phyloP scores from a whole-genome alignment of 2,888 invertebrate genomes.

The Drosophila subsilvestris region DNA sequence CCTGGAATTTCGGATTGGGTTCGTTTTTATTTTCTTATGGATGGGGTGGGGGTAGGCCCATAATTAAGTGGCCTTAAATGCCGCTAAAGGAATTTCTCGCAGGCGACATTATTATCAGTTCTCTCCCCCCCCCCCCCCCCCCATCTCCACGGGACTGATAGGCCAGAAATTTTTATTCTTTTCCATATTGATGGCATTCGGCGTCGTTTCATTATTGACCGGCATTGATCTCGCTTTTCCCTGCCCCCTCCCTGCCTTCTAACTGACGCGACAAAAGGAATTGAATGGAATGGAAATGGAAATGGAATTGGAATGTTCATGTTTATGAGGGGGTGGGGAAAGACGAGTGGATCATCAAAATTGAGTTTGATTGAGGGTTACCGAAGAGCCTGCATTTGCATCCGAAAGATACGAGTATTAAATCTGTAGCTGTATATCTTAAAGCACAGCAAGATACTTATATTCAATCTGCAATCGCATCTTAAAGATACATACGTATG shows the following conservation, averaged over 20 bases:
- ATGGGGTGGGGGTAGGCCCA: slow-evolving; percentile 43
- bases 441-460: no score
- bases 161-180: slow-evolving; percentile 41
- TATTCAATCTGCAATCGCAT: neutral
- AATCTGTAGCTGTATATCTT: neutral
- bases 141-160: slow-evolving; percentile 46
- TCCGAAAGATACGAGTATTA: no score
- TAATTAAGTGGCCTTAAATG: slow-evolving; percentile 78
- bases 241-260: neutral
- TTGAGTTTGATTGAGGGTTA: slow-evolving; percentile 33
- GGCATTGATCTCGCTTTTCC: slow-evolving; percentile 36
- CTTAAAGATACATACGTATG: neutral
- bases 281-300: neutral
- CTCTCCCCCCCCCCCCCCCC: slow-evolving; percentile 27
- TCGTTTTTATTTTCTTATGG: slow-evolving; percentile 4
- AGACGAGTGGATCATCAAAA: slow-evolving; percentile 53
- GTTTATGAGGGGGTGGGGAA: slow-evolving; percentile 23
- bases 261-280: neutral
- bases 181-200: slow-evolving; percentile 47
- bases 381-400: slow-evolving; percentile 3
- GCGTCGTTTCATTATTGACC: slow-evolving; percentile 46
- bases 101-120: slow-evolving; percentile 78
- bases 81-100: slow-evolving; percentile 78
- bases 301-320: slow-evolving; percentile 34
- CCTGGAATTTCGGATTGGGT: slow-evolving; percentile 81